Conservation (phyloP, 1,140 invertebrate species). For the Drosophila suzukii region DNA sequence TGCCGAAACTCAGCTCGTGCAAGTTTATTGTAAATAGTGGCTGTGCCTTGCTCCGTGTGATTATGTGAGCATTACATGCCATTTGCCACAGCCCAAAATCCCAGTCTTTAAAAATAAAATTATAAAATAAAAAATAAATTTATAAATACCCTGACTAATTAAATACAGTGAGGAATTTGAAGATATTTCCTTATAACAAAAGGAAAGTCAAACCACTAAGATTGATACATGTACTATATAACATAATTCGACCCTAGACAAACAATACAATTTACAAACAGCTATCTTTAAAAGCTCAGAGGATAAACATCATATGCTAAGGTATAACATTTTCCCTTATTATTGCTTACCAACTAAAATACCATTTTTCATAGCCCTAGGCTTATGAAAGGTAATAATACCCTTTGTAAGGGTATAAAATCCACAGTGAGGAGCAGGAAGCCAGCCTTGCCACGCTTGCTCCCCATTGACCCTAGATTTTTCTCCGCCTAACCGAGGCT, state of each 20-base stretch:
- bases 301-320: too few relatives aligned
- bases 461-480: slow-evolving; percentile 51
- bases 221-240: too few relatives aligned
- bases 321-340: too few relatives aligned
- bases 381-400: neutral
- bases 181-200: too few relatives aligned
- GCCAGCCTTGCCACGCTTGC: slow-evolving; percentile 57
- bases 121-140: too few relatives aligned
- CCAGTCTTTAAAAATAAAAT: neutral
- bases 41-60: slow-evolving; percentile 32
- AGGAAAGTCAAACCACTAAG: too few relatives aligned
- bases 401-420: neutral
- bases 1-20: slow-evolving; percentile 51
- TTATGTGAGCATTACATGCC: slow-evolving; percentile 68
- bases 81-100: slow-evolving; percentile 51
- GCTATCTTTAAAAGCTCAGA: too few relatives aligned
- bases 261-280: too few relatives aligned
- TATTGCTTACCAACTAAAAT: too few relatives aligned
- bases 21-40: slow-evolving; percentile 57
- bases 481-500: neutral
- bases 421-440: slow-evolving; percentile 44
- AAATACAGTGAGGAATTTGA: neutral
- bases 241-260: too few relatives aligned
- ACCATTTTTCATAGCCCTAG: too few relatives aligned
- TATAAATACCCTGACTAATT: neutral